Conservation (phyloP, 2,113 vertebrate species). For the Callionymus lyra region DNA sequence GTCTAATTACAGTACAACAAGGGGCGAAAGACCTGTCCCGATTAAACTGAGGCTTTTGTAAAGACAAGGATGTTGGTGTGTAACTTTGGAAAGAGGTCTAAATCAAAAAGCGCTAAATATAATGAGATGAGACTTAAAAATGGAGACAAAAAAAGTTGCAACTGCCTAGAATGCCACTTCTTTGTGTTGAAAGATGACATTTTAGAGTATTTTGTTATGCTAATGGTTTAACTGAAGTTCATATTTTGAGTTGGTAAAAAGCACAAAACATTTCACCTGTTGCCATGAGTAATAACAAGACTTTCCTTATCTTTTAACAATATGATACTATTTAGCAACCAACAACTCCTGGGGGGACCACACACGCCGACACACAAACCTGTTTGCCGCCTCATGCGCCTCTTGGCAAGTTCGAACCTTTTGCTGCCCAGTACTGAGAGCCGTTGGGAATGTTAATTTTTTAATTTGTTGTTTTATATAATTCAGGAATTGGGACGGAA, state of each 20-base stretch:
- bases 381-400: conserved; percentile 28
- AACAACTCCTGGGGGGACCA: neutral
- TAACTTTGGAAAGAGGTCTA: no score
- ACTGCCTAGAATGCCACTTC: no score
- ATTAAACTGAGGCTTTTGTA: neutral
- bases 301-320: no score
- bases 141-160: no score
- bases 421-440: conserved; percentile 38
- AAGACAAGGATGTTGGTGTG: neutral
- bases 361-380: conserved; percentile 18
- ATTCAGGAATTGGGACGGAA: conserved; percentile 15
- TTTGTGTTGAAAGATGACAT: no score
- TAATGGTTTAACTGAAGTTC: no score
- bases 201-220: no score
- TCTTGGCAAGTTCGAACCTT: conserved; percentile 34
- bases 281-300: no score
- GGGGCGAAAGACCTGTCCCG: conserved; percentile 3
- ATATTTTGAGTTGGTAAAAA: no score
- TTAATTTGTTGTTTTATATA: conserved; percentile 64
- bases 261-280: no score
- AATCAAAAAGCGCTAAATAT: no score
- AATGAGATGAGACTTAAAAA: no score
- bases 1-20: conserved; percentile 22
- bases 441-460: conserved; percentile 64
- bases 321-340: neutral